phyloP scores from a whole-genome alignment of 2,113 vertebrate genomes.

The Tenrec ecaudatus region DNA sequence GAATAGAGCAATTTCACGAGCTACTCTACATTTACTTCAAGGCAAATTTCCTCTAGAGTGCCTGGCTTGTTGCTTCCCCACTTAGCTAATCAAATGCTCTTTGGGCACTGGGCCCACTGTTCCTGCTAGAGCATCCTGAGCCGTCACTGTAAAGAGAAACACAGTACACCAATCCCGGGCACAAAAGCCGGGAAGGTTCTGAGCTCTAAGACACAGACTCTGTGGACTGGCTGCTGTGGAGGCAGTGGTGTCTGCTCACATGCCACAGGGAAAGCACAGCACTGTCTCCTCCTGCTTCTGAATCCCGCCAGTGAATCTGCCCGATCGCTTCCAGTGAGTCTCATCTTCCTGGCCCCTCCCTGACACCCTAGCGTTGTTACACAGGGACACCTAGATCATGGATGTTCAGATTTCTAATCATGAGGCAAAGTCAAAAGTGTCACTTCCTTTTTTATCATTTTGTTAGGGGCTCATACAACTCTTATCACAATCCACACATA shows the following conservation, averaged over 20 bases:
- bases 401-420: conserved; percentile 37
- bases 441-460: too few relatives aligned
- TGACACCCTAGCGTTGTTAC: not conserved
- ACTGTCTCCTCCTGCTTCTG: not conserved
- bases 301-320: not conserved
- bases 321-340: not conserved
- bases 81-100: conserved; percentile 73
- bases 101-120: conserved; percentile 66
- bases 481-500: too few relatives aligned
- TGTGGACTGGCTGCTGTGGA: not conserved
- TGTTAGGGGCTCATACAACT: too few relatives aligned
- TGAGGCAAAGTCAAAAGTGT: conserved; percentile 36
- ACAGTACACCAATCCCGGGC: conserved; percentile 66
- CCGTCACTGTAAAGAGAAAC: conserved; percentile 62
- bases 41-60: conserved; percentile 67
- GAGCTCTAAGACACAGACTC: conserved; percentile 32
- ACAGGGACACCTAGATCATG: not conserved
- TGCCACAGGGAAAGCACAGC: not conserved
- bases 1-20: conserved; percentile 67
- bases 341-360: not conserved
- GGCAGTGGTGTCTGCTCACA: not conserved
- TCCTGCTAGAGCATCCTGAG: conserved; percentile 60
- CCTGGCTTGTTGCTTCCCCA: conserved; percentile 67
- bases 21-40: conserved; percentile 67
- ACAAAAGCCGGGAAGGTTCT: conserved; percentile 44